These are phyloP conservation scores for Micronycteris hirsuta DNA, from an alignment of 2,113 vertebrate species.

Conservation along the genomic window DNA sequence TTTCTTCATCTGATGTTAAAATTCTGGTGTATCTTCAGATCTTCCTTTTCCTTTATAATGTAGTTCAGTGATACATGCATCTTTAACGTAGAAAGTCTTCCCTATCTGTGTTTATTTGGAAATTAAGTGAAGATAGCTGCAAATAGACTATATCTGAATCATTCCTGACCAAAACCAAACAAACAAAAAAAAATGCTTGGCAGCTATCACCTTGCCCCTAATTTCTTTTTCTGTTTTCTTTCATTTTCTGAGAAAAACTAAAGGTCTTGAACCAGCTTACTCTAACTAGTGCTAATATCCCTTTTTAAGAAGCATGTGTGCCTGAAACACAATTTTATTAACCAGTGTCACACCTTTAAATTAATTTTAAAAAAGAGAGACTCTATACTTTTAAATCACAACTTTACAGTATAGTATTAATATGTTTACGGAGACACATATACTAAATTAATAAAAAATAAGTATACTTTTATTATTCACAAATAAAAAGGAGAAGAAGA, in stretches of 20 bases:
- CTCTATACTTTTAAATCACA: not conserved
- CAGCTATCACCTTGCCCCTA: not conserved
- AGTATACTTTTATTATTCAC: not conserved
- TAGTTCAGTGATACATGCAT: not conserved
- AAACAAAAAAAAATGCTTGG: not conserved
- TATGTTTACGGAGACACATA: not conserved
- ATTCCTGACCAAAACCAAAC: not conserved
- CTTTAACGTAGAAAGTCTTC: slow-evolving; percentile 21
- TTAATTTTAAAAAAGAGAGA: not conserved
- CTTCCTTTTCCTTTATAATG: not conserved
- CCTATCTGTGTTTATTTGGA: slow-evolving; percentile 17
- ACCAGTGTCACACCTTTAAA: not conserved
- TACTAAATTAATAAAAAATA: not conserved
- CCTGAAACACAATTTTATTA: not conserved
- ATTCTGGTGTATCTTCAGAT: not conserved
- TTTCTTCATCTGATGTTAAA: slow-evolving; percentile 32
- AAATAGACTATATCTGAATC: not conserved
- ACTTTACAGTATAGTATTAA: not conserved
- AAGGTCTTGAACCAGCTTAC: not conserved
- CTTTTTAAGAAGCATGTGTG: not conserved
- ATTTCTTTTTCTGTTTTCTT: slow-evolving; percentile 19
- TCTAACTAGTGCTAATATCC: not conserved
- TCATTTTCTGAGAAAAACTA: slow-evolving; percentile 13
- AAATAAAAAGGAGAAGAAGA: not conserved
- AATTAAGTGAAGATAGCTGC: not conserved